phyloP scores from a whole-genome alignment of 1,140 invertebrate species.

The Eupristina koningsbergeri region DNA sequence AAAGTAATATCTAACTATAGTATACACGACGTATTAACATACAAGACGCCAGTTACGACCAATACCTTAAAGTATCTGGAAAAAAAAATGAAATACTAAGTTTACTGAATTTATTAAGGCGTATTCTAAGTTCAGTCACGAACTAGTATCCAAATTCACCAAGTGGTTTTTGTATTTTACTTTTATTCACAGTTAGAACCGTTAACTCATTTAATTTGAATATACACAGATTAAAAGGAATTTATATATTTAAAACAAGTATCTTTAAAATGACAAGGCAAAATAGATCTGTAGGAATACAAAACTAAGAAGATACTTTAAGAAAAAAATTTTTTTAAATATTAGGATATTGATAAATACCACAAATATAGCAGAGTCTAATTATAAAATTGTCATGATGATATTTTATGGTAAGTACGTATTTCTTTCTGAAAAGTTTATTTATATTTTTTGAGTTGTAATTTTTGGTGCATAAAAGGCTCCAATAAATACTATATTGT shows the following conservation, averaged over 20 bases:
- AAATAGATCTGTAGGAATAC: background rate
- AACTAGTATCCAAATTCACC: background rate
- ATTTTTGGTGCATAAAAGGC: too few relatives aligned
- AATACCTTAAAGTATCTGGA: background rate
- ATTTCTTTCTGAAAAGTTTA: background rate
- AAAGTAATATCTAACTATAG: too few relatives aligned
- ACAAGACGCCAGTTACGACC: background rate
- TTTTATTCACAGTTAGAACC: conserved; percentile 30
- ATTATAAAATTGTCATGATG: background rate
- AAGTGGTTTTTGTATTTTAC: conserved; percentile 8
- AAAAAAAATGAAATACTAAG: background rate
- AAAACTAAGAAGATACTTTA: background rate
- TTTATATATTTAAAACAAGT: background rate
- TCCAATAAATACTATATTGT: too few relatives aligned
- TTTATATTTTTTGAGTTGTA: too few relatives aligned
- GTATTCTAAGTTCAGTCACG: background rate
- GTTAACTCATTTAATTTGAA: conserved; percentile 21
- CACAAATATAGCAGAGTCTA: background rate
- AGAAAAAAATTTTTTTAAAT: background rate
- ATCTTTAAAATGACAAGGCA: background rate
- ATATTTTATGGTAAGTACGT: background rate
- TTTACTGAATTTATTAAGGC: background rate
- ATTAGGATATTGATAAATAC: background rate
- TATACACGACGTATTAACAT: background rate
- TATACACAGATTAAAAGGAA: background rate